Evolutionary conservation across 2,113 vertebrate species (phyloP), one percentile per base, ranked within the genome.

Genomic region (Nesogale talazaci): DNA sequence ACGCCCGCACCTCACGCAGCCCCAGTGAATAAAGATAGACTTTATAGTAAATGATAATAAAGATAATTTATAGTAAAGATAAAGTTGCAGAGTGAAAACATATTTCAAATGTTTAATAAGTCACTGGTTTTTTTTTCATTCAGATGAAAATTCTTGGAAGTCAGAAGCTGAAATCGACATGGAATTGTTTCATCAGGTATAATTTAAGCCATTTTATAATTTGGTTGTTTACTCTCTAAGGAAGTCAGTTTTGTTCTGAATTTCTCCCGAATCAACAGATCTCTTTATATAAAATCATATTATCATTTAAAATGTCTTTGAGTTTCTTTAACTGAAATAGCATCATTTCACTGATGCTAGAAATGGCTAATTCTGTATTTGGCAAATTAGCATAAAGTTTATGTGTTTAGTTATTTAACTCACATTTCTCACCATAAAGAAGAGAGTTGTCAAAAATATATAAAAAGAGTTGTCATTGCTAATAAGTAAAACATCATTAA

Each of bases 121-220:
- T 65, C 46, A 83, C 83, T 89, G 56, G 59, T 94, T 97, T 98
- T 96, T 94, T 69, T 97, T 95, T 94, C 63, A 81, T 82, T 97
- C 97, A 99, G 99, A 99, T 98, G 99, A 99, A 90, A 99, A 98
- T 78, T 99, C 99, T 14, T 99, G 99, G 99, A 99, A 99, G 92
- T 98, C 98, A 94, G 99, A 99, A 98, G 99, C 99, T 97, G 99
- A 99, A 98, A 99, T 99, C 46, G 99, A 99, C 98, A 99, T 99
- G 99, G 99, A 99, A 96, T 98, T 99, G 90, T 99, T 99, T 98
- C 99, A 99, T 97, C 99, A 99, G 99, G 99, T 99, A 99, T 76
- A 59, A n/a, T 86, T 92, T 94, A 95, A 93, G n/a, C 34, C 29
- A 89, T 96, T 91, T 85, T 78, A 88, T 94, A 83, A 65, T 92